Conservation (phyloP, 2,797 vertebrate genomes). For the Gymnocypris eckloni region DNA sequence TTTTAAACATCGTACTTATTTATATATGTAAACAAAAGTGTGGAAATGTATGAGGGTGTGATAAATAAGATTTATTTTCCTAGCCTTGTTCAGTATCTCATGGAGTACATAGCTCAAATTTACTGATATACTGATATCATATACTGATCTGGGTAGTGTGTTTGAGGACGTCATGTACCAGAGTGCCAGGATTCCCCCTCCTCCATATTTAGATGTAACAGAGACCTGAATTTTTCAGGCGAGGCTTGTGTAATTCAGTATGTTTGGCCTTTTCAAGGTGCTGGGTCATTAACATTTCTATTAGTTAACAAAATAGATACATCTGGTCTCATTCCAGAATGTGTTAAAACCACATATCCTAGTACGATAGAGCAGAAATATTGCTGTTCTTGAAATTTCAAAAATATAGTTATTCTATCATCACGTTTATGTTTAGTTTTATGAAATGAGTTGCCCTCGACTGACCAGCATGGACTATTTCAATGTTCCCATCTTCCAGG, state of each 20-base stretch:
- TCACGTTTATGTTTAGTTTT: constrained; percentile 3
- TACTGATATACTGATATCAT: constrained; percentile 6
- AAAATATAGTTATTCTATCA: background rate
- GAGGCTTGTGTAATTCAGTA: constrained; percentile 47
- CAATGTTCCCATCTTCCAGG: background rate
- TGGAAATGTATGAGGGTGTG: background rate
- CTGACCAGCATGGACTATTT: background rate
- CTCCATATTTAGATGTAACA: constrained; percentile 41
- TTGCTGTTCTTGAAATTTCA: background rate
- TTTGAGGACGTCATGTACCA: constrained; percentile 21
- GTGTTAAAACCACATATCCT: background rate
- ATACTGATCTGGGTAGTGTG: background rate
- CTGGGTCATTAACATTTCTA: constrained; percentile 31
- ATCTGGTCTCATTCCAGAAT: constrained; percentile 7
- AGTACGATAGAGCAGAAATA: background rate
- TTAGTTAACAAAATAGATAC: constrained; percentile 12
- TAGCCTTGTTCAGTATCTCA: background rate
- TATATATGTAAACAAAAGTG: background rate
- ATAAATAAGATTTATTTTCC: background rate
- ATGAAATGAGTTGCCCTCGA: background rate
- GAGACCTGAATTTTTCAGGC: constrained; percentile 33
- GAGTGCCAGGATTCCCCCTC: background rate
- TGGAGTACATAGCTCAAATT: background rate
- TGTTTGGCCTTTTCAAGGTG: constrained; percentile 42
- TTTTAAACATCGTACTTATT: background rate